A percentile compares a stretch with the other conserved stretches of the same genome.
Evolutionary conservation across 2,113 vertebrate genomes (phyloP).

Genomic region (Microcebus tavaratra): DNA sequence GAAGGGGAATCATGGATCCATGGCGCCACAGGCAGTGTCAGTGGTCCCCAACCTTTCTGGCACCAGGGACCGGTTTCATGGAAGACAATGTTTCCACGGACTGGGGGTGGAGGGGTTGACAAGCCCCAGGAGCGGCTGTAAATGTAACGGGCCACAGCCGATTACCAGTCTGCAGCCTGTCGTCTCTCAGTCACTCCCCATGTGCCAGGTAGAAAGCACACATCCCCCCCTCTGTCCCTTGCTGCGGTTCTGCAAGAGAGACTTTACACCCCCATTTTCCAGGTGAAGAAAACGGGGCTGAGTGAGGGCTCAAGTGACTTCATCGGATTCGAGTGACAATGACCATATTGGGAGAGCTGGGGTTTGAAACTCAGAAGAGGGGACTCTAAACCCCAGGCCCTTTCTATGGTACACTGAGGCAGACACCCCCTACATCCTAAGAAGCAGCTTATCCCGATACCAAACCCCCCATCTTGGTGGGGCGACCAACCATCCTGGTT

Average conservation of each 20-base stretch:
- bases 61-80: too few relatives aligned
- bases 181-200: background rate
- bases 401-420: background rate
- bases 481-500: background rate
- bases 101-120: too few relatives aligned
- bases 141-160: too few relatives aligned
- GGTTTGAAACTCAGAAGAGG: background rate
- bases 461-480: background rate
- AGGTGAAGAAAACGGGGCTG: background rate
- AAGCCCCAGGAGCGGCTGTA: too few relatives aligned
- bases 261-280: background rate
- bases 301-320: background rate
- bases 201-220: accelerated
- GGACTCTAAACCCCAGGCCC: background rate
- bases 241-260: accelerated
- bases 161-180: too few relatives aligned
- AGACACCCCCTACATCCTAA: background rate
- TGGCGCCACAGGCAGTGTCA: background rate
- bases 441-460: background rate
- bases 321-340: background rate
- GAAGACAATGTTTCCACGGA: too few relatives aligned
- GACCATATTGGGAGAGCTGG: too few relatives aligned
- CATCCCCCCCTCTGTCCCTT: accelerated
- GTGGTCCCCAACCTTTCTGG: too few relatives aligned
- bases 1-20: too few relatives aligned